phyloP scores from a whole-genome alignment of 2,888 invertebrate species.

The Drosophila mayaguana region DNA sequence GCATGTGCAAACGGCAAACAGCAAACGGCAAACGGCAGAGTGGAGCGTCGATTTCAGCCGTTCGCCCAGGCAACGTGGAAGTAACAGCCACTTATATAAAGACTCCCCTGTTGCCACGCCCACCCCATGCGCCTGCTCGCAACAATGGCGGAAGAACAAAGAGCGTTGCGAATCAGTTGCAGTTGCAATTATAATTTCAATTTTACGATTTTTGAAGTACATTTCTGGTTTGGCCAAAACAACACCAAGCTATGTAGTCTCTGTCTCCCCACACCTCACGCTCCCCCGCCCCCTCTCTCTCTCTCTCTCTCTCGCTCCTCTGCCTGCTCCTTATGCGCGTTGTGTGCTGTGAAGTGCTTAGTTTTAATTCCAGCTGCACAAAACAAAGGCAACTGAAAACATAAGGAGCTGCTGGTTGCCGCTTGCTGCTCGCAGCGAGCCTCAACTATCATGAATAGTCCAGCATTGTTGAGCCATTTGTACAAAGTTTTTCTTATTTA shows the following conservation, averaged over 20 bases:
- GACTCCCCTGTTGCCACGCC: background rate
- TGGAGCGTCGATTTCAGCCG: slow-evolving; percentile 38
- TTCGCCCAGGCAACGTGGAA: slow-evolving; percentile 28
- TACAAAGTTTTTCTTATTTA: slow-evolving; percentile 34
- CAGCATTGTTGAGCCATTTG: slow-evolving; percentile 49
- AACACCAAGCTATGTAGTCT: slow-evolving; percentile 15
- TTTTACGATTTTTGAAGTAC: slow-evolving; percentile 77
- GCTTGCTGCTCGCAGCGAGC: slow-evolving; percentile 22
- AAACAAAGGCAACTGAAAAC: slow-evolving; percentile 58
- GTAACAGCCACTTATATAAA: slow-evolving; percentile 26
- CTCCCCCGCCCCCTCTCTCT: background rate
- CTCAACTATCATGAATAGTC: slow-evolving; percentile 38
- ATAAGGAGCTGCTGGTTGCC: slow-evolving; percentile 35
- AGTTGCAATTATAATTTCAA: slow-evolving; percentile 80
- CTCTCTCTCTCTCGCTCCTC: background rate
- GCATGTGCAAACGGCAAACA: background rate
- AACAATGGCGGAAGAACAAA: slow-evolving; percentile 50
- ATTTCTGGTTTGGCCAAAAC: slow-evolving; percentile 32
- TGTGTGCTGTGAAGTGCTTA: slow-evolving; percentile 74
- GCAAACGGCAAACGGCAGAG: slow-evolving; percentile 5
- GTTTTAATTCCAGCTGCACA: slow-evolving; percentile 65
- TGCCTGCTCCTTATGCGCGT: slow-evolving; percentile 57
- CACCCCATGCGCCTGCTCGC: background rate
- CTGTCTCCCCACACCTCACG: background rate
- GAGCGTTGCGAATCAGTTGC: slow-evolving; percentile 69